Conservation (phyloP, 35 echinoderm and acorn worm genomes). For the Eucidaris tribuloides region DNA sequence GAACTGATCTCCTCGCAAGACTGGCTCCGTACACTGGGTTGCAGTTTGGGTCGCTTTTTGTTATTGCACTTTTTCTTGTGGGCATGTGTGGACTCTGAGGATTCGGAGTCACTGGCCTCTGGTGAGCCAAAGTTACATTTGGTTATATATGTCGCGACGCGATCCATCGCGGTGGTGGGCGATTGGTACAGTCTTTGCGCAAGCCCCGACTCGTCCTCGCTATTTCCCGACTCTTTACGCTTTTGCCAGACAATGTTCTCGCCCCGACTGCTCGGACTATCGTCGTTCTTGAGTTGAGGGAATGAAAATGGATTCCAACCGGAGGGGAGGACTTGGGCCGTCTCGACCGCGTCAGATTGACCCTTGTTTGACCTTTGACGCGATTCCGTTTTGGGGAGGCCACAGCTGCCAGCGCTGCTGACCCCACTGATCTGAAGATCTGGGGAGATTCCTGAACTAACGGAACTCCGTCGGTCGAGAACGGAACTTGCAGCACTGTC, state of each 20-base stretch:
- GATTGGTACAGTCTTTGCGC: slow-evolving; percentile 17
- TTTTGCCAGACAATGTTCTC: slow-evolving; percentile 69
- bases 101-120: slow-evolving; percentile 64
- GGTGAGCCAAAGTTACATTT: slow-evolving; percentile 66
- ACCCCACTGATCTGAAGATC: slow-evolving; percentile 22
- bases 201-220: slow-evolving; percentile 11
- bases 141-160: slow-evolving; percentile 56
- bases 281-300: slow-evolving; percentile 34
- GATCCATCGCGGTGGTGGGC: slow-evolving; percentile 58
- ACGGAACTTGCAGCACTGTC: slow-evolving; percentile 58
- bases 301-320: slow-evolving; percentile 79
- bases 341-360: slow-evolving; percentile 22
- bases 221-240: slow-evolving; percentile 53
- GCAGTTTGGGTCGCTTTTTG: slow-evolving; percentile 39
- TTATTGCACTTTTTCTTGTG: slow-evolving; percentile 72
- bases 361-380: background rate
- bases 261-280: slow-evolving; percentile 23
- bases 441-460: slow-evolving; percentile 80
- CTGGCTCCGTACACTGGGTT: slow-evolving; percentile 67
- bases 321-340: slow-evolving; percentile 23
- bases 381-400: background rate
- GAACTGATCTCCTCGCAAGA: slow-evolving; percentile 94
- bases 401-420: slow-evolving; percentile 9
- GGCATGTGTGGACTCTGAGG: background rate
- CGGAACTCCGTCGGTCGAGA: slow-evolving; percentile 52